Percentiles rank a stretch among this genome's conserved stretches.
phyloP scores from a whole-genome alignment of 2,113 vertebrate species.

The Octodon degus region DNA sequence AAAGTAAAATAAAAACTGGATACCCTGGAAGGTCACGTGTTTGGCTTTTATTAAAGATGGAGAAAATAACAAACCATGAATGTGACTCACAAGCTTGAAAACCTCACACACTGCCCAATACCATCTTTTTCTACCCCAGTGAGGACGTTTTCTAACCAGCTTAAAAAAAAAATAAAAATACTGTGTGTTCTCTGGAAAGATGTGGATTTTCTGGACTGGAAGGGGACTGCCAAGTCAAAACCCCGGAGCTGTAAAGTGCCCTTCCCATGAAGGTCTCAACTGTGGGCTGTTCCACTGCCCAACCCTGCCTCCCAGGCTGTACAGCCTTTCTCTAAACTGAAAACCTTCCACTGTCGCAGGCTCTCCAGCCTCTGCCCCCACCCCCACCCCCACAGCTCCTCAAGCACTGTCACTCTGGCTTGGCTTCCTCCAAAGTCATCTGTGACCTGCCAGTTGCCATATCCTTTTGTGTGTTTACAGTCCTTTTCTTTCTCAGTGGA shows the following conservation, averaged over 20 bases:
- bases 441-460: constrained; percentile 61
- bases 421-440: constrained; percentile 54
- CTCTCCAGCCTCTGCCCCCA: too few relatives aligned
- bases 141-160: neutral
- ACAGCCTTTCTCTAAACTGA: neutral
- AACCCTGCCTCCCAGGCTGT: neutral
- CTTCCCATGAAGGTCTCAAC: neutral
- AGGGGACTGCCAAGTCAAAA: neutral
- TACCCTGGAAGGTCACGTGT: neutral
- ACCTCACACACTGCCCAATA: neutral
- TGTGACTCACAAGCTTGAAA: neutral
- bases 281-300: neutral
- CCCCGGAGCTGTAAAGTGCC: neutral
- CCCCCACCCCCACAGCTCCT: neutral
- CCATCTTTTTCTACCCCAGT: neutral
- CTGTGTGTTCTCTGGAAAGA: neutral
- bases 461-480: constrained; percentile 19
- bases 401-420: neutral
- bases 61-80: neutral
- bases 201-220: neutral
- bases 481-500: constrained; percentile 1
- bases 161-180: neutral
- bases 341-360: neutral
- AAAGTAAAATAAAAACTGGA: neutral
- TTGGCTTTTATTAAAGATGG: neutral